phyloP scores from a whole-genome alignment of 1,140 invertebrate genomes.

The Branchinecta lindahli region DNA sequence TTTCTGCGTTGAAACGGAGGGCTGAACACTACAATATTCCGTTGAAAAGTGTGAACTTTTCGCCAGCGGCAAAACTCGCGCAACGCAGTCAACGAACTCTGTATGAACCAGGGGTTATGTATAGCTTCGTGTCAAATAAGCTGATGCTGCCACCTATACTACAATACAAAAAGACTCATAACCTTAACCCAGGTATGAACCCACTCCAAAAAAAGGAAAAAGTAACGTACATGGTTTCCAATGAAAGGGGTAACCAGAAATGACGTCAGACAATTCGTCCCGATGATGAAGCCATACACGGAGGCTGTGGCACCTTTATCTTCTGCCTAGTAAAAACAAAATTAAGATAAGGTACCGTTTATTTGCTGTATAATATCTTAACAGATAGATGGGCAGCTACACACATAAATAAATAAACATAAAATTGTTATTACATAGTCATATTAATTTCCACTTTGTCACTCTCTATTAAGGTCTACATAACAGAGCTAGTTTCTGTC shows the following conservation, averaged over 20 bases:
- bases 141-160: too few relatives aligned
- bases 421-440: neutral
- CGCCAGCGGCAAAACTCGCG: too few relatives aligned
- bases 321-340: slow-evolving; percentile 23
- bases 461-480: neutral
- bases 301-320: slow-evolving; percentile 26
- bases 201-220: too few relatives aligned
- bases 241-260: slow-evolving; percentile 28
- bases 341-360: neutral
- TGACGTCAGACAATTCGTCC: slow-evolving; percentile 27
- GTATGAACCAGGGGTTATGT: too few relatives aligned
- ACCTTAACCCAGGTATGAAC: too few relatives aligned
- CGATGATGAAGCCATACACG: slow-evolving; percentile 27
- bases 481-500: too few relatives aligned
- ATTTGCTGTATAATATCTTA: neutral
- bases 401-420: neutral
- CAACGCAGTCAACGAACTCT: too few relatives aligned
- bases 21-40: too few relatives aligned
- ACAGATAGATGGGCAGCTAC: neutral
- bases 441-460: neutral
- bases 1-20: too few relatives aligned
- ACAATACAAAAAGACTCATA: too few relatives aligned
- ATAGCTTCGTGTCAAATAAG: too few relatives aligned
- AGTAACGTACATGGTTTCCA: slow-evolving; percentile 25
- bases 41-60: too few relatives aligned